Evolutionary conservation across 1,140 invertebrate species (phyloP), one percentile per base, ranked within the genome.

Genomic region (Drosophila nigromelanica): DNA sequence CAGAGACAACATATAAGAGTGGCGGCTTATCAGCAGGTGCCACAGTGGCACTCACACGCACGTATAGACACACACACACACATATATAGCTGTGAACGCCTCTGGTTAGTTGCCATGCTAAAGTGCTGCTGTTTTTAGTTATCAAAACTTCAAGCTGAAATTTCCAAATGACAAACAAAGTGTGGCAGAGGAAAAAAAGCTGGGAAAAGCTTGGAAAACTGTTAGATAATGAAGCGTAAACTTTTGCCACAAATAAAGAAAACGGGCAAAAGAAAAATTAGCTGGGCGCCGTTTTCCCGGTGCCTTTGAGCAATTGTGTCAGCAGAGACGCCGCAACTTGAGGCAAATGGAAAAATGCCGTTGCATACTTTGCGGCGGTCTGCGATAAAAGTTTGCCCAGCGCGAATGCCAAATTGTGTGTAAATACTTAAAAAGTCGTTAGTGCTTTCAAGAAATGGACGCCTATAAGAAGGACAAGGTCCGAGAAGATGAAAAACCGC

Each of bases 381-480:
- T 63, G 75, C 66, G 61, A 66, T 76, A 82, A 82, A 83, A 82
- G 55, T 76, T 80, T 73, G 43, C 48, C 47, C 39, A 45, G 40
- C 40, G 64, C 27, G 50, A 60, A 30, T 14, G 51, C 71, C 80
- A 80, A 86, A 86, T 86, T 86, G 77, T 80, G 77, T 80, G 81
- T 78, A 86, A 86, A 80, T 86, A 80, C 81, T 86, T 86, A 86
- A 80, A 86, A 86, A 86, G 81, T 80, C 81, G 70, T 86, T 86
- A 86, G 81, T 43, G 48, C 24, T 58, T 48, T 47, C 48, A 62
- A 55, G 73, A 43, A 60, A 64, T 66, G 67, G 58, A 50, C 63
- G 55, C 39, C 48, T n/a, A 45, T 24, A 42, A 50, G 43, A 30
- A 21, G 24, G 48, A 51, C 15, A 33, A 59, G 18, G 27, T 37